Conservation (phyloP, 2,113 vertebrate genomes). For the Rhegmatorhina hoffmannsi region DNA sequence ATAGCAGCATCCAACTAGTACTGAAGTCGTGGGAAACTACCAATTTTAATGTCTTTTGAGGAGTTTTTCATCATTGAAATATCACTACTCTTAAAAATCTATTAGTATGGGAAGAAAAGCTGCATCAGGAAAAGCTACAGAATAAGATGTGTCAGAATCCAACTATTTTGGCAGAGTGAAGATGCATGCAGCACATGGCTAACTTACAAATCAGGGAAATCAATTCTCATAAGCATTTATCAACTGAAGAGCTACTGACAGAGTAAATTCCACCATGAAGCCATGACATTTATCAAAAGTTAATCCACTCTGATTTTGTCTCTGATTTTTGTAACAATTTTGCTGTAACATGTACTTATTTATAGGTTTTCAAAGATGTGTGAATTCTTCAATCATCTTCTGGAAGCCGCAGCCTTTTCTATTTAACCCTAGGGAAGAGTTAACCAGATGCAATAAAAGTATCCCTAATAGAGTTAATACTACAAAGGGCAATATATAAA, state of each 20-base stretch:
- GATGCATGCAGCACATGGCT: neutral
- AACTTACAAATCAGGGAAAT: neutral
- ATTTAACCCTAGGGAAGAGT: neutral
- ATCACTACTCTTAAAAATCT: neutral
- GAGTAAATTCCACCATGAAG: neutral
- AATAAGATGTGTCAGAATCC: conserved; percentile 10
- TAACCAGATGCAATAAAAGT: neutral
- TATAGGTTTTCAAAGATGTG: neutral
- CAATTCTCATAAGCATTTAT: neutral
- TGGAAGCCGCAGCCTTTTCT: neutral
- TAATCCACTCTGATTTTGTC: neutral
- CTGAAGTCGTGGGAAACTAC: neutral
- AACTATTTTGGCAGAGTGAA: neutral
- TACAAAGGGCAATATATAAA: neutral
- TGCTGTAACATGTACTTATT: neutral
- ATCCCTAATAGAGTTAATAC: neutral
- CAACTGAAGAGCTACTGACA: neutral
- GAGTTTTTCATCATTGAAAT: neutral
- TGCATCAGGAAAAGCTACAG: neutral
- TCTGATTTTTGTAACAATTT: neutral
- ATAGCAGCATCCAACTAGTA: neutral
- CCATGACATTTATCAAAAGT: neutral
- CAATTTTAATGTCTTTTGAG: neutral
- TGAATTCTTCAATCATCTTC: neutral
- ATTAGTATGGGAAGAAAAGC: neutral